Percentiles rank a stretch among this genome's conserved stretches.
These are phyloP conservation scores for Aphelocoma coerulescens DNA, from an alignment of 2,113 vertebrate genomes.

Conservation along the genomic window DNA sequence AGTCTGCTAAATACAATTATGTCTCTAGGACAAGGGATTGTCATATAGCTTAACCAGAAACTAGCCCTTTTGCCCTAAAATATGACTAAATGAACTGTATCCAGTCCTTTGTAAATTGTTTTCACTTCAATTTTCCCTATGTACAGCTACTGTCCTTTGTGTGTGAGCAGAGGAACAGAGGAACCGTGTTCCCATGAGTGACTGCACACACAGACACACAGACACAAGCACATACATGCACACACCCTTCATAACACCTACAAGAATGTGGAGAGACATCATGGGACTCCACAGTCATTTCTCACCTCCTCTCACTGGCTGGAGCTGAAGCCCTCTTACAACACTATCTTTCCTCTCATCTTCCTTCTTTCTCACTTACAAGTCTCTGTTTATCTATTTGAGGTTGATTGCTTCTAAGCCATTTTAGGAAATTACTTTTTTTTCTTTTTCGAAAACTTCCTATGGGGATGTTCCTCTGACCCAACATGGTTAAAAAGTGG, in stretches of 20 bases:
- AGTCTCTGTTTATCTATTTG: background rate
- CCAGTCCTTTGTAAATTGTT: background rate
- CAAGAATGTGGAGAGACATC: background rate
- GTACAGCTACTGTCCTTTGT: background rate
- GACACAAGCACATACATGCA: no score
- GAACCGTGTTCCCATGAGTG: rapidly evolving
- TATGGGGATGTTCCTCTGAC: background rate
- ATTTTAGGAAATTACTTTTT: background rate
- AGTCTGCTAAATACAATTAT: background rate
- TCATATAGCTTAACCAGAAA: background rate
- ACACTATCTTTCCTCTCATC: background rate
- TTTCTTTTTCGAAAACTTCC: background rate
- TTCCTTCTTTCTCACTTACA: background rate
- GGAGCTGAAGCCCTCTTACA: background rate
- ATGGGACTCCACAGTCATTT: background rate
- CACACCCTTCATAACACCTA: rapidly evolving
- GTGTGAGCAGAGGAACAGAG: background rate
- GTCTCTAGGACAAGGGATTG: background rate
- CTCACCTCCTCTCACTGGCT: background rate
- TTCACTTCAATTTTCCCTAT: background rate
- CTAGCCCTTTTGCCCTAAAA: background rate
- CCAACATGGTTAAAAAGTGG: background rate
- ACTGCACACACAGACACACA: background rate
- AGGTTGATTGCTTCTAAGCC: background rate
- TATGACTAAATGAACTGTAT: background rate